Evolutionary conservation across 2,888 invertebrate species (phyloP).

Genomic region (Crossocerus cetratus): DNA sequence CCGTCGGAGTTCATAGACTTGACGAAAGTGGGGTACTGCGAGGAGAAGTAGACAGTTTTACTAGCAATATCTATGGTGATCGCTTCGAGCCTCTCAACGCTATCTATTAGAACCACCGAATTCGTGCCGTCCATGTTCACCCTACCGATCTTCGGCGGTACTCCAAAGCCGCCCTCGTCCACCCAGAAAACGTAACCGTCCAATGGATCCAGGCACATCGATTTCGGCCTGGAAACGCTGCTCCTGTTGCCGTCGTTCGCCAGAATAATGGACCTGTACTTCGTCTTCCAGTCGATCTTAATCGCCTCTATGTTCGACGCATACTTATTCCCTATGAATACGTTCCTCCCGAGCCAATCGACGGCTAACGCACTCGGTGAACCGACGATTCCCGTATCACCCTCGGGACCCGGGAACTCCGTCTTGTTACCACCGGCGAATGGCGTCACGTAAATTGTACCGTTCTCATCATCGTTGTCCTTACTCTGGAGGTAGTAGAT

Average conservation of each 20-base stretch:
- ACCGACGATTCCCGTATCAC: slow-evolving; percentile 91
- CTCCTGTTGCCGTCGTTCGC: slow-evolving; percentile 92
- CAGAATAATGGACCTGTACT: slow-evolving; percentile 90
- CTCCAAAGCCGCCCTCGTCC: slow-evolving; percentile 94
- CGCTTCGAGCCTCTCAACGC: slow-evolving; percentile 87
- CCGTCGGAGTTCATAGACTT: slow-evolving; percentile 87
- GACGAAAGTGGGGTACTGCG: slow-evolving; percentile 85
- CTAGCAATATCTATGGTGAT: slow-evolving; percentile 90
- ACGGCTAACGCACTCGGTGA: slow-evolving; percentile 94
- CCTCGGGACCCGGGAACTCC: slow-evolving; percentile 84
- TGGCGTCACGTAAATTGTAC: slow-evolving; percentile 90
- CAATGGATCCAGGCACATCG: slow-evolving; percentile 93
- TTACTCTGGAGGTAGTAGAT: slow-evolving; percentile 92
- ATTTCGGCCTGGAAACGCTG: slow-evolving; percentile 92
- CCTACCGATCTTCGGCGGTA: slow-evolving; percentile 91
- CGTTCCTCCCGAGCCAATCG: slow-evolving; percentile 97
- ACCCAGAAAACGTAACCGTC: slow-evolving; percentile 96
- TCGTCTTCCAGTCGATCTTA: slow-evolving; percentile 89
- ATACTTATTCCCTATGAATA: slow-evolving; percentile 93
- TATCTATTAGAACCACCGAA: slow-evolving; percentile 84
- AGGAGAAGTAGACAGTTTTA: slow-evolving; percentile 92
- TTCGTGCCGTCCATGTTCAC: slow-evolving; percentile 96
- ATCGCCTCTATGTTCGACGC: slow-evolving; percentile 95
- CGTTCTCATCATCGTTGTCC: slow-evolving; percentile 86
- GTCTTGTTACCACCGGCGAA: slow-evolving; percentile 91